These are phyloP conservation scores for Lordiphosa clarofinis DNA, from an alignment of 1,140 invertebrate genomes.

Conservation along the genomic window DNA sequence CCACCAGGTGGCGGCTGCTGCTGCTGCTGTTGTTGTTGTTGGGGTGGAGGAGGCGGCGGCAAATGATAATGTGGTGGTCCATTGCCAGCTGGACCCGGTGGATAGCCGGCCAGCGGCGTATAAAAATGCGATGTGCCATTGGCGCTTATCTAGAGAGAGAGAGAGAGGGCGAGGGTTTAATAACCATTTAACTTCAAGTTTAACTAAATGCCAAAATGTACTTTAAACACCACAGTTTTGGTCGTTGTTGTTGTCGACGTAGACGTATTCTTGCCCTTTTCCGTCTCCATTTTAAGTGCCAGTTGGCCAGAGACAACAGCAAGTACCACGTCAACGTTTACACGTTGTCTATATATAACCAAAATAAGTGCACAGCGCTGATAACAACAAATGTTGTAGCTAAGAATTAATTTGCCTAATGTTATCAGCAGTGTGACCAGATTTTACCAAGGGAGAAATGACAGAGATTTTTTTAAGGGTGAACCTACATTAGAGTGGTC, in stretches of 20 bases:
- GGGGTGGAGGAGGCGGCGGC: slow-evolving; percentile 52
- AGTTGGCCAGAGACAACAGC: no score
- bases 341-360: slow-evolving; percentile 33
- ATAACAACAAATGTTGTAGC: slow-evolving; percentile 35
- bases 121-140: slow-evolving; percentile 82
- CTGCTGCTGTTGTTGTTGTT: slow-evolving; percentile 48
- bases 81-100: slow-evolving; percentile 80
- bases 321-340: slow-evolving; percentile 47
- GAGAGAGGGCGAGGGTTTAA: neutral
- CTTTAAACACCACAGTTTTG: slow-evolving; percentile 36
- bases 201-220: slow-evolving; percentile 11
- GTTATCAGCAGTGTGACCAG: slow-evolving; percentile 11
- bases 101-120: slow-evolving; percentile 81
- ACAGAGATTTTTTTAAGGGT: no score
- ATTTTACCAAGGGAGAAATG: neutral
- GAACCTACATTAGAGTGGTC: no score
- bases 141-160: slow-evolving; percentile 51
- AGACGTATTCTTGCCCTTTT: neutral
- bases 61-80: slow-evolving; percentile 83
- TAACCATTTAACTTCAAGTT: neutral
- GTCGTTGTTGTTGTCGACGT: slow-evolving; percentile 17
- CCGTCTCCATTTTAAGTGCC: slow-evolving; percentile 8
- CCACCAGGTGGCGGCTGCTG: slow-evolving; percentile 24
- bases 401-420: slow-evolving; percentile 24
- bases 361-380: slow-evolving; percentile 6